Evolutionary conservation across 2,888 invertebrate species (phyloP), one percentile per base, ranked within the genome.

Genomic region (Drosophila ezoana): DNA sequence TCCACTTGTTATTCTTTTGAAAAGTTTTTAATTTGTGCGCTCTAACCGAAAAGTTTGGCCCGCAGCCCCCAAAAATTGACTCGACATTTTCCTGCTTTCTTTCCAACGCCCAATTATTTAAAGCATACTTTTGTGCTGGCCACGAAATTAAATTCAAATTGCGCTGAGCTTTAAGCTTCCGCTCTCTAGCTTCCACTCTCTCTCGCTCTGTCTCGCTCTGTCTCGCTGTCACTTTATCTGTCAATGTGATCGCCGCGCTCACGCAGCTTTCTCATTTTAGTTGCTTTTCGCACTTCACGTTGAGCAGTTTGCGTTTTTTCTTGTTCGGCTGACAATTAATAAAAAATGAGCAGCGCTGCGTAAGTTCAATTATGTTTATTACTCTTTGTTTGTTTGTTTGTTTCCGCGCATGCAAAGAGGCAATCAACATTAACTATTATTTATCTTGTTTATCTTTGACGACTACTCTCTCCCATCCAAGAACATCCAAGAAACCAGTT

Each of bases 401-500:
- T 23, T n/a, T 9, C 35, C 14, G 10, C 40, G 73, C 57, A 73
- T 65, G 57, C 48, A 40, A 44, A 4, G 32, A 16, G 43, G 2
- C 32, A 61, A 75, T 69, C 49, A 61, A 70, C 44, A 28, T 35
- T 16, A 62, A 49, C 11, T 35, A 44, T n/a, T 28, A 47, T 32
- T 47, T 52, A 48, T 48, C 28, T 8, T 16, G 11, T 16, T 18
- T 47, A 48, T 18, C 8, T 8, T 2, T 32, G 18, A 23, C 28
- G 13, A 13, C 9, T 20, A 1, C 9, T 18, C 35, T 14, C 9
- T 33, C 23, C 2, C 33, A 18, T 6, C n/a, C n/a, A n/a, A 76
- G 65, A 13, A 91, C 91, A 91, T 60, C 89, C 33, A 57, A 51
- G 10, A 91, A 92, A 79, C 92, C 92, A 33, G 79, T 91, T 81